A percentile compares a stretch with the other conserved stretches of the same genome.
Evolutionary conservation across 2,888 invertebrate genomes (phyloP).

Genomic region (Camponotus fellah): DNA sequence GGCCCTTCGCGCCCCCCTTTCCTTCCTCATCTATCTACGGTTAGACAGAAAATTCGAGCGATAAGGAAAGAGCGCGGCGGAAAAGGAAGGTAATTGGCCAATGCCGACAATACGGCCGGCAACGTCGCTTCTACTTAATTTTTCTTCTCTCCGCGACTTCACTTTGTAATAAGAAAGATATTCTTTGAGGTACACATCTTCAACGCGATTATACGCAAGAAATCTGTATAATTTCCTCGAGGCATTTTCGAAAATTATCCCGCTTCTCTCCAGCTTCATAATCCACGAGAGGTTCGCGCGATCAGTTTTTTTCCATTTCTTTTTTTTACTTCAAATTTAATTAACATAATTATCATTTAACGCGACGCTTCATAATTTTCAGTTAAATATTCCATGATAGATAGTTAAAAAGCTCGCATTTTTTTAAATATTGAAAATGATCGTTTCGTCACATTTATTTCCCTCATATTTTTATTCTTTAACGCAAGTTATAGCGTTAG

Average conservation of each 20-base stretch:
- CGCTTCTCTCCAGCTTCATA: background rate
- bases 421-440: background rate
- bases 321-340: background rate
- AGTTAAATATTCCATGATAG: background rate
- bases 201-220: slow-evolving; percentile 15
- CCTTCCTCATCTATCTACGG: slow-evolving; percentile 45
- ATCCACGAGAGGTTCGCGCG: background rate
- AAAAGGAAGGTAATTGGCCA: slow-evolving; percentile 77
- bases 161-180: slow-evolving; percentile 35
- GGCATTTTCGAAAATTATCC: slow-evolving; percentile 10
- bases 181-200: slow-evolving; percentile 30
- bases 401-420: background rate
- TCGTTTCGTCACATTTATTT: background rate
- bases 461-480: background rate
- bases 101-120: slow-evolving; percentile 68
- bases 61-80: slow-evolving; percentile 46
- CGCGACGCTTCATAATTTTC: background rate
- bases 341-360: background rate
- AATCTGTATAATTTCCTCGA: slow-evolving; percentile 25
- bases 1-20: slow-evolving; percentile 3
- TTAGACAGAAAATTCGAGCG: slow-evolving; percentile 49
- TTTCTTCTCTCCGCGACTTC: slow-evolving; percentile 42
- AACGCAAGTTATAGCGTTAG: background rate
- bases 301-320: background rate
- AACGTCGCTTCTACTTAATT: slow-evolving; percentile 50